phyloP scores from a whole-genome alignment of 1,140 invertebrate species.

The Liolophura sinensis region DNA sequence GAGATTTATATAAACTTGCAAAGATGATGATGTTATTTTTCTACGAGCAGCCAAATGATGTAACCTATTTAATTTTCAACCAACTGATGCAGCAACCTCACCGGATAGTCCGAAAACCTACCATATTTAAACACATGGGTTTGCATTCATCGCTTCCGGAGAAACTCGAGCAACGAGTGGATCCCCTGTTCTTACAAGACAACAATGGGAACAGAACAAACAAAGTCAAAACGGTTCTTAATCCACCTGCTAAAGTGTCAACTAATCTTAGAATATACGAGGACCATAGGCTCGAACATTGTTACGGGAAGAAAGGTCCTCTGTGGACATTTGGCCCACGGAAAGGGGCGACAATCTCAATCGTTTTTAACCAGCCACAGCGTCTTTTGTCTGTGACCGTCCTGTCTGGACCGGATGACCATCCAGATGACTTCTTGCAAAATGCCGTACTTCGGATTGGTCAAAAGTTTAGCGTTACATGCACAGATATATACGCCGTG shows the following conservation, averaged over 20 bases:
- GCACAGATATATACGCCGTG: too few relatives aligned
- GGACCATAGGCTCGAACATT: conserved; percentile 23
- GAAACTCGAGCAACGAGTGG: conserved; percentile 94
- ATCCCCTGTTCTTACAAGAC: conserved; percentile 30
- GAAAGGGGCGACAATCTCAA: conserved; percentile 19
- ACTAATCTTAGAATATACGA: conserved; percentile 24
- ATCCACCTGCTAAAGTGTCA: conserved; percentile 31
- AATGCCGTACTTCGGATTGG: conserved; percentile 15
- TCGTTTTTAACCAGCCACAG: conserved; percentile 36
- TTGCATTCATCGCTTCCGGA: conserved; percentile 67
- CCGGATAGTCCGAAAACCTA: conserved; percentile 34
- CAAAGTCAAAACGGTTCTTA: conserved; percentile 24
- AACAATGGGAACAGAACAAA: conserved; percentile 14
- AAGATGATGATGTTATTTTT: conserved; percentile 50
- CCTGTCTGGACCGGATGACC: conserved; percentile 27
- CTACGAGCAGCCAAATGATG: conserved; percentile 55
- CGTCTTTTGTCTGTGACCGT: conserved; percentile 24
- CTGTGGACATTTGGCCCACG: conserved; percentile 31
- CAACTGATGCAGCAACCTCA: conserved; percentile 31
- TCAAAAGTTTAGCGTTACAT: too few relatives aligned
- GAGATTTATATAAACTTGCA: conserved; percentile 44
- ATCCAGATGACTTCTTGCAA: conserved; percentile 27
- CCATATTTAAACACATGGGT: conserved; percentile 56
- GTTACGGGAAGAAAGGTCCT: conserved; percentile 23
- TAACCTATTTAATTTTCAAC: conserved; percentile 50